Conservation (phyloP, 2,797 vertebrate genomes). For the Uromys caudimaculatus region DNA sequence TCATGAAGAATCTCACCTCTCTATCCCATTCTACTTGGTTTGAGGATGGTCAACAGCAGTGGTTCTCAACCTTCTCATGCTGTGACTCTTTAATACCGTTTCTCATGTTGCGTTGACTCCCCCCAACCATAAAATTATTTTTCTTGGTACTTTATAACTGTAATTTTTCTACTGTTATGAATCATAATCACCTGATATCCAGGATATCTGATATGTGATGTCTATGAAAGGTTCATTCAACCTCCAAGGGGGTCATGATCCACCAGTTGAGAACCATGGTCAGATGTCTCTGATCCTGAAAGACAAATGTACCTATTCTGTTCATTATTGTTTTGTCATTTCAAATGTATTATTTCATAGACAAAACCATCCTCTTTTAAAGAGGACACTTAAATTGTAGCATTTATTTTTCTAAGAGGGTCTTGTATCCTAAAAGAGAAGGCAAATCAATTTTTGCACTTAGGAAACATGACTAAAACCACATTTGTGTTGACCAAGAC, state of each 20-base stretch:
- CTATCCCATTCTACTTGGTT: not conserved
- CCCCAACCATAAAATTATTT: not conserved
- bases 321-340: not conserved
- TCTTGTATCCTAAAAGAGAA: not conserved
- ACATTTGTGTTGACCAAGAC: not conserved
- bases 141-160: not conserved
- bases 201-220: not conserved
- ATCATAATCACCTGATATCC: not conserved
- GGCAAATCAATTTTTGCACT: not conserved
- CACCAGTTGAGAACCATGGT: not conserved
- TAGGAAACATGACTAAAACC: constrained; percentile 25
- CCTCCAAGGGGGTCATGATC: not conserved
- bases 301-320: not conserved
- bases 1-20: not conserved
- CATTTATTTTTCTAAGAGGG: not conserved
- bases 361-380: constrained; percentile 9
- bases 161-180: not conserved
- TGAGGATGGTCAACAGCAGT: not conserved
- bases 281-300: constrained; percentile 11
- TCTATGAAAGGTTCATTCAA: not conserved
- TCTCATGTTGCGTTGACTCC: not conserved
- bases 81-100: not conserved
- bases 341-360: not conserved
- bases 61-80: not conserved
- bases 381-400: constrained; percentile 1